phyloP scores from a whole-genome alignment of 37 sponge, comb jelly and placozoan genomes.

The Dysidea cf. avara region DNA sequence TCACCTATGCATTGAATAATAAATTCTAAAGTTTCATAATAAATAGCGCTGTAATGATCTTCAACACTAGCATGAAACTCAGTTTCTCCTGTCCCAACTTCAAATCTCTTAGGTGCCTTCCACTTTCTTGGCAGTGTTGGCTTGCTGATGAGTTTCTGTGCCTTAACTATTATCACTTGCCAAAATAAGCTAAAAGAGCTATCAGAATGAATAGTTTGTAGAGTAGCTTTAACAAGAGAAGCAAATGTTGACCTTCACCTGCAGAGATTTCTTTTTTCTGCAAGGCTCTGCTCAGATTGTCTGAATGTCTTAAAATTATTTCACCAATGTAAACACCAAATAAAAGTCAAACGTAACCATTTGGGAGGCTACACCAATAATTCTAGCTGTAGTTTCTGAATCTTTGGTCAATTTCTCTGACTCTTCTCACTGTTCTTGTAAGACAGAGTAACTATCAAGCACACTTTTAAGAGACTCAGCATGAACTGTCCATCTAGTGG shows the following conservation, averaged over 20 bases:
- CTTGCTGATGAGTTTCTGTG: slow-evolving; percentile 23
- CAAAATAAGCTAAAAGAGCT: slow-evolving; percentile 33
- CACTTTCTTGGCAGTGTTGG: slow-evolving; percentile 18
- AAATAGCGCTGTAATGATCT: slow-evolving; percentile 33
- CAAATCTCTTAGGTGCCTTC: slow-evolving; percentile 18
- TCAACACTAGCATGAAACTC: slow-evolving; percentile 43
- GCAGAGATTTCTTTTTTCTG: slow-evolving; percentile 56
- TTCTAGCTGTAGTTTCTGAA: no score
- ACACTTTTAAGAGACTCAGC: no score
- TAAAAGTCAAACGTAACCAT: no score
- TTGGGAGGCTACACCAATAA: no score
- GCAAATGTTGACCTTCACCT: slow-evolving; percentile 65
- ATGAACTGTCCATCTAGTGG: no score
- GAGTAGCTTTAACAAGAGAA: no score
- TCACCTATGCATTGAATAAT: slow-evolving; percentile 34
- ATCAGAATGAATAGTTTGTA: slow-evolving; percentile 44
- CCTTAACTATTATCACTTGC: slow-evolving; percentile 25
- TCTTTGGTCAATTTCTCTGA: no score
- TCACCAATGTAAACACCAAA: no score
- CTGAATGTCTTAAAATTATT: not conserved
- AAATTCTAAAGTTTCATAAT: slow-evolving; percentile 57
- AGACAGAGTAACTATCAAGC: no score
- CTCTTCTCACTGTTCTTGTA: no score
- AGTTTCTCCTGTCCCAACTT: slow-evolving; percentile 18
- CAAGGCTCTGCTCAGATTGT: slow-evolving; percentile 45